Conservation (phyloP, 2,888 invertebrate species). For the Epistrophe grossulariae region DNA sequence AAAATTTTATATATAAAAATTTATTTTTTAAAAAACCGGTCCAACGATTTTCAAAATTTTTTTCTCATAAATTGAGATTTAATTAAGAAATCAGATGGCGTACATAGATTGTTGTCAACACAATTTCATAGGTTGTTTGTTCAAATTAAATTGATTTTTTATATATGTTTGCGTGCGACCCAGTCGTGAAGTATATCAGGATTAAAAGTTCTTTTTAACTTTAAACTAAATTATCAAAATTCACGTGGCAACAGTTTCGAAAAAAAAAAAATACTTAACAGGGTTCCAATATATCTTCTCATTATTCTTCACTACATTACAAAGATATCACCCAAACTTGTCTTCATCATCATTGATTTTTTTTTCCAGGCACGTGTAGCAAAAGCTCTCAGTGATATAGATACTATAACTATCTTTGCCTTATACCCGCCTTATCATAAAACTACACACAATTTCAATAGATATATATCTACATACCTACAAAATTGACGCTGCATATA, state of each 20-base stretch:
- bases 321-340: neutral
- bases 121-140: too few species aligned
- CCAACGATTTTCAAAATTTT: too few species aligned
- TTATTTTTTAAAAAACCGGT: too few species aligned
- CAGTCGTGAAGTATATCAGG: too few species aligned
- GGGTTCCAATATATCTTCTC: too few species aligned
- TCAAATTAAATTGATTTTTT: too few species aligned
- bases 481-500: neutral
- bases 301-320: neutral
- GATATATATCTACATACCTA: neutral
- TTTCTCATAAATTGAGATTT: too few species aligned
- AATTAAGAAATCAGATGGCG: too few species aligned
- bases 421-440: neutral
- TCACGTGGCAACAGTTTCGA: neutral
- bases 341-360: constrained; percentile 7
- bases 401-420: neutral
- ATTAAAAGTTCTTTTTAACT: too few species aligned
- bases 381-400: neutral
- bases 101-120: too few species aligned
- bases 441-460: neutral
- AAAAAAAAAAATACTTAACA: neutral
- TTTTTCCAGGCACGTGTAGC: neutral
- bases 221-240: neutral
- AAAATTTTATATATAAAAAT: too few species aligned
- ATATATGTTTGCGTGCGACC: too few species aligned